phyloP scores from a whole-genome alignment of 1,140 invertebrate genomes.

The Bombus ignitus region DNA sequence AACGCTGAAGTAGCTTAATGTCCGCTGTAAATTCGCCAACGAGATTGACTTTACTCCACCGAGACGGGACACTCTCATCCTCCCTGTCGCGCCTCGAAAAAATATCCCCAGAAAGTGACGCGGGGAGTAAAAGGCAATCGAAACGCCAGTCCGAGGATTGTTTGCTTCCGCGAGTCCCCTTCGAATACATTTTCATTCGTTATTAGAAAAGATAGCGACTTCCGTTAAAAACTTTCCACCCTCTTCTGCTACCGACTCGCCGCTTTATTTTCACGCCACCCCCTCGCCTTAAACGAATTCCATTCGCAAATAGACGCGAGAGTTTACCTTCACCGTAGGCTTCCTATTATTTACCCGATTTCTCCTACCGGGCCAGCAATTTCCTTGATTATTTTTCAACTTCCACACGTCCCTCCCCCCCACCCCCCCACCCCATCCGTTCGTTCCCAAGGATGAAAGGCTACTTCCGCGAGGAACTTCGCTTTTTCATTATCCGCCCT shows the following conservation, averaged over 20 bases:
- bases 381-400: conserved; percentile 16
- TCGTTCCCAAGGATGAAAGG: not conserved
- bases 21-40: conserved; percentile 22
- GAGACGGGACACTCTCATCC: not conserved
- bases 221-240: conserved; percentile 4
- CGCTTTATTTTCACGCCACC: conserved; percentile 15
- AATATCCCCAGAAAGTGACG: not conserved
- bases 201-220: conserved; percentile 47
- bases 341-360: conserved; percentile 1
- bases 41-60: conserved; percentile 20
- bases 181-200: conserved; percentile 62
- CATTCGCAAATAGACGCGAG: conserved; percentile 6
- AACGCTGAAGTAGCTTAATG: not conserved
- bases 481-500: not conserved
- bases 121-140: not conserved
- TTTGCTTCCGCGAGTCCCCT: conserved; percentile 36
- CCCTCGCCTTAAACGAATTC: conserved; percentile 20
- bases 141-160: conserved; percentile 48
- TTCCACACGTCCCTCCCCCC: not conserved
- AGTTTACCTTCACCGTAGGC: not conserved
- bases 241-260: not conserved
- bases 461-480: conserved; percentile 11
- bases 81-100: not conserved
- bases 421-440: too few relatives aligned
- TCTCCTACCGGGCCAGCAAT: not conserved